Base-by-base conservation (phyloP, 2,888 invertebrate genomes). In the Hypomecis atomaria region DNA sequence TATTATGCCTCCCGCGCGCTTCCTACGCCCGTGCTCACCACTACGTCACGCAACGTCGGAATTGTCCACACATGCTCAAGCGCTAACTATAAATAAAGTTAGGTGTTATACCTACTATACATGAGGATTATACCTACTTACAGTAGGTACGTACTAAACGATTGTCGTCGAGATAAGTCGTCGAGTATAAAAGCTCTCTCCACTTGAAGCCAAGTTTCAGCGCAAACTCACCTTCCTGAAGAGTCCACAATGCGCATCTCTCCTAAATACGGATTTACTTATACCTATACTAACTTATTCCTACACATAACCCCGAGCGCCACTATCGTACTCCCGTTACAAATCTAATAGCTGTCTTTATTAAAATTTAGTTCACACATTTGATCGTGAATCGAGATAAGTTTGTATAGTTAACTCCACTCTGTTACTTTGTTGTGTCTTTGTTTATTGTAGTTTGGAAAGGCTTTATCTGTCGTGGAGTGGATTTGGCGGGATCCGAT, bases 261-360 rank as follows among this genome's bases (percentile, higher is more conserved):
- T 77, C 75, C 75, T 74, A 85, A 90, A 90, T 91, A 89, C 88
- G 90, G 90, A 89, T 89, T 90, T 87, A 86, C 84, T 89, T 86
- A 52, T 40, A 52, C 23, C 40, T 6, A 42, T 4, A 42, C 52
- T 10, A 40, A 10, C 52, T 23, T 40, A 52, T 40, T 40, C 48
- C n/a, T 33, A 4, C 23, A 33, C 5, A 33, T 40, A 34, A 52
- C 1, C 3, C 40, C 5, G 11, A 6, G 50, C 23, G 40, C 10
- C 10, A 40, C 40, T 2, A 42, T 52, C 40, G 52, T 11, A 50
- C 2, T 52, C 23, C n/a, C 6, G 0, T 0, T 36, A 49, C 10
- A 49, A n/a, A 48, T 6, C 9, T 23, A 4, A 23, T 6, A 52
- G 3, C 9, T 23, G 6, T 48, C 5, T 6, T 0, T 5, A 6